Conservation (phyloP, 2,113 vertebrate genomes). For the Galemys pyrenaicus region DNA sequence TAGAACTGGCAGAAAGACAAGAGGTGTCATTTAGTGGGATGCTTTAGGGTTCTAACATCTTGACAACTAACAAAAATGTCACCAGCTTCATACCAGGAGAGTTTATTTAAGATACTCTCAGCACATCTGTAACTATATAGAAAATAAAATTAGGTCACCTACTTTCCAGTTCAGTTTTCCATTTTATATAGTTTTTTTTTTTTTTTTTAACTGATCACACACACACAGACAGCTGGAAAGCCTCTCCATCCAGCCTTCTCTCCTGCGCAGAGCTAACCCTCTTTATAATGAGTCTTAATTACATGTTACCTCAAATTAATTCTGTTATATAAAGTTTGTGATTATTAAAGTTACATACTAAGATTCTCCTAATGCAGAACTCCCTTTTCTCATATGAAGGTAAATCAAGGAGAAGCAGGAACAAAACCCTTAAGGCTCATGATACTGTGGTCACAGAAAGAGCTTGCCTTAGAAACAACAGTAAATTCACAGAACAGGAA, state of each 20-base stretch:
- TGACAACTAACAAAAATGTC: conserved; percentile 42
- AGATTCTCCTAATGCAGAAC: neutral
- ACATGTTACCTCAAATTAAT: conserved; percentile 22
- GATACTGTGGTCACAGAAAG: neutral
- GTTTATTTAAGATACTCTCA: conserved; percentile 26
- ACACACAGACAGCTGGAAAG: neutral
- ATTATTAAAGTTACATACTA: conserved; percentile 18
- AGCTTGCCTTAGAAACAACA: neutral
- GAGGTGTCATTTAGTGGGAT: neutral
- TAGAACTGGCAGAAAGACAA: neutral
- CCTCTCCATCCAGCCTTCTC: neutral
- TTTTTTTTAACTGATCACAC: conserved; percentile 8
- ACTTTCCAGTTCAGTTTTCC: conserved; percentile 5
- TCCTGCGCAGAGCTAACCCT: neutral
- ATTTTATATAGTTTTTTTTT: neutral
- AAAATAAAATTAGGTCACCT: conserved; percentile 68
- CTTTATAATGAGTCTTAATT: conserved; percentile 53
- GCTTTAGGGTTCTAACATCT: neutral
- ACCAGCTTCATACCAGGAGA: neutral
- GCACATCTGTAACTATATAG: neutral
- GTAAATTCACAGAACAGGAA: neutral
- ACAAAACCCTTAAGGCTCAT: neutral
- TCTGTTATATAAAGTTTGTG: conserved; percentile 21
- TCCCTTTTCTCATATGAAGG: conserved; percentile 6
- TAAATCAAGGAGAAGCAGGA: neutral